Evolutionary conservation across 2,113 vertebrate species (phyloP).

Genomic region (Ceyx margarethae): DNA sequence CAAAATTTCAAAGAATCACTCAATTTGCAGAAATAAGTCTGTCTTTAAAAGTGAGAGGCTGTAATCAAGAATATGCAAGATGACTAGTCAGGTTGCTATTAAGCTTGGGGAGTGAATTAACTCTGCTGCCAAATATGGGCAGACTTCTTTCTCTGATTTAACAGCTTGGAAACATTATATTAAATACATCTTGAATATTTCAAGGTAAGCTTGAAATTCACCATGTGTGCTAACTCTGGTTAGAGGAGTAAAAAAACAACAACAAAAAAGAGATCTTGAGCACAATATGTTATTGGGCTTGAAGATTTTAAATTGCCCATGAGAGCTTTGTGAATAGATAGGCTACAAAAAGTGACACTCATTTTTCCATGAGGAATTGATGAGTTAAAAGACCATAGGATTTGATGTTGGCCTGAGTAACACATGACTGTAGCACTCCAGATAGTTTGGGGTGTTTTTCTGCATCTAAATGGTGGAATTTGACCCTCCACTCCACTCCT

Average conservation of each 20-base stretch:
- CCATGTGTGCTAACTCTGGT: neutral
- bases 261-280: neutral
- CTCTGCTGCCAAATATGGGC: constrained; percentile 24
- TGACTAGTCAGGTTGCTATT: constrained; percentile 18
- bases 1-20: neutral
- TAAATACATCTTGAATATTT: neutral
- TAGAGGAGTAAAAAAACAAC: neutral
- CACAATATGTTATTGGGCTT: neutral
- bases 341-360: neutral
- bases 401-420: rapidly evolving
- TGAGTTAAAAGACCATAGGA: neutral
- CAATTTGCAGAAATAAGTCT: neutral
- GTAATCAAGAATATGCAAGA: constrained; percentile 3
- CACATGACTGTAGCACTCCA: neutral
- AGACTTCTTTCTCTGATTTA: neutral
- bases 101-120: neutral
- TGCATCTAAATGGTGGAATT: rapidly evolving
- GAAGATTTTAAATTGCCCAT: neutral
- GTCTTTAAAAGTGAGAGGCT: constrained; percentile 14
- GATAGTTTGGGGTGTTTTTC: neutral
- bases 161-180: neutral
- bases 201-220: neutral
- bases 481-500: neutral
- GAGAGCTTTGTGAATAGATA: neutral
- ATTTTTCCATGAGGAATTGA: neutral